These are phyloP conservation scores for Thalassophryne amazonica DNA, from an alignment of 2,797 vertebrate species.

Conservation along the genomic window DNA sequence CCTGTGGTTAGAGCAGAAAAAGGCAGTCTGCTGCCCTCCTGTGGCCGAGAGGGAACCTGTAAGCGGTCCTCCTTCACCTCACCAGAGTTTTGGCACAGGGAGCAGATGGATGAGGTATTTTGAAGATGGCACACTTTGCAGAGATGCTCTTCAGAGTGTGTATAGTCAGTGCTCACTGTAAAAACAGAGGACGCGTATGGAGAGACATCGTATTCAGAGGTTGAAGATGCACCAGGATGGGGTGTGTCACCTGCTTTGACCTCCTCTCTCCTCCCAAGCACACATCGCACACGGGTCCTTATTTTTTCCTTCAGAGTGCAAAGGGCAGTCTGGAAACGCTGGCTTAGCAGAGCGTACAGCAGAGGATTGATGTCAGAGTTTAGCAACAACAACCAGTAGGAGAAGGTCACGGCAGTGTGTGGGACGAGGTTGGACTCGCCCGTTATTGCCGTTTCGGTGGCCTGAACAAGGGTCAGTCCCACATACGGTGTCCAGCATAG, in stretches of 20 bases:
- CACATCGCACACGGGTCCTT: slow-evolving; percentile 40
- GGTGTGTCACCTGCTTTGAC: slow-evolving; percentile 19
- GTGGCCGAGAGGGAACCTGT: slow-evolving; percentile 70
- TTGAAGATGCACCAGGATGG: slow-evolving; percentile 10
- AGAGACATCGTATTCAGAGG: slow-evolving; percentile 33
- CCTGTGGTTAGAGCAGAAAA: slow-evolving; percentile 69
- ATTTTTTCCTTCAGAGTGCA: slow-evolving; percentile 70
- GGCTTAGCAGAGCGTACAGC: slow-evolving; percentile 83
- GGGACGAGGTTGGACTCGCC: slow-evolving; percentile 64
- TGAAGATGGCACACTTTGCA: slow-evolving; percentile 40
- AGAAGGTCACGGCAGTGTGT: slow-evolving; percentile 71
- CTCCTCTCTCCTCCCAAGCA: slow-evolving; percentile 27
- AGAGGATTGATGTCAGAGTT: slow-evolving; percentile 85
- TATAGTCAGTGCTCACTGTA: slow-evolving; percentile 55
- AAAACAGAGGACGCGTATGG: slow-evolving; percentile 61
- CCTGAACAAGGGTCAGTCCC: slow-evolving; percentile 75
- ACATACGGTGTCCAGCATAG: slow-evolving; percentile 84
- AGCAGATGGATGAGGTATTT: slow-evolving; percentile 10
- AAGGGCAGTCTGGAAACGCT: slow-evolving; percentile 80
- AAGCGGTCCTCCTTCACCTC: slow-evolving; percentile 49
- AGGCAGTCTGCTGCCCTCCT: slow-evolving; percentile 66
- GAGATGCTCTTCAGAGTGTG: slow-evolving; percentile 30
- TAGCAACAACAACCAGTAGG: slow-evolving; percentile 80
- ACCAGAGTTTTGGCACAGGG: slow-evolving; percentile 30
- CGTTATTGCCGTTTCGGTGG: slow-evolving; percentile 72